Evolutionary conservation across 1,140 invertebrate genomes (phyloP).

Genomic region (Nylanderia fulva): DNA sequence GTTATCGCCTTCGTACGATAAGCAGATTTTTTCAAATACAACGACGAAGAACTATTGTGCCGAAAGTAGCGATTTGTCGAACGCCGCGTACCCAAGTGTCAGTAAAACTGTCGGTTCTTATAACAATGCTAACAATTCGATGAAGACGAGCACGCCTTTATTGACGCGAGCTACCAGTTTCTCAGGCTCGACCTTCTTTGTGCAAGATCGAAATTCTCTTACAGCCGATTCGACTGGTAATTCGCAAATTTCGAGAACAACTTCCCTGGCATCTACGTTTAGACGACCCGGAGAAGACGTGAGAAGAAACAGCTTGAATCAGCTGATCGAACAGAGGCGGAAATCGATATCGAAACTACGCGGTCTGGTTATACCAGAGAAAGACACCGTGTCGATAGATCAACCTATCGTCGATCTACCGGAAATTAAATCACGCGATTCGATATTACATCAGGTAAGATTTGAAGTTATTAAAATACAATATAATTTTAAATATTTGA

Average conservation of each 20-base stretch:
- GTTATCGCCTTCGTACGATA: neutral
- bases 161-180: slow-evolving; percentile 86
- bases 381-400: slow-evolving; percentile 87
- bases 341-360: slow-evolving; percentile 93
- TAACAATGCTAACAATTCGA: neutral
- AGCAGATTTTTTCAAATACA: slow-evolving; percentile 17
- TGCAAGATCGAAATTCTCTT: slow-evolving; percentile 47
- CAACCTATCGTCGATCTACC: slow-evolving; percentile 89
- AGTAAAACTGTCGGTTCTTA: slow-evolving; percentile 3
- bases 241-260: slow-evolving; percentile 80
- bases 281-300: slow-evolving; percentile 81
- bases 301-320: slow-evolving; percentile 86
- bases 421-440: slow-evolving; percentile 91
- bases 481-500: neutral
- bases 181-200: slow-evolving; percentile 77
- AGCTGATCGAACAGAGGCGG: slow-evolving; percentile 92
- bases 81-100: neutral
- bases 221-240: neutral
- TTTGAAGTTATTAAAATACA: neutral
- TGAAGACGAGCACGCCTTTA: slow-evolving; percentile 67
- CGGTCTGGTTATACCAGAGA: slow-evolving; percentile 94
- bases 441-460: slow-evolving; percentile 81
- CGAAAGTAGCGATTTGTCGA: slow-evolving; percentile 7
- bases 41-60: slow-evolving; percentile 9
- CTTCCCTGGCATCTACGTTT: slow-evolving; percentile 83